Evolutionary conservation across 2,888 invertebrate genomes (phyloP).

Genomic region (Troides aeacus): DNA sequence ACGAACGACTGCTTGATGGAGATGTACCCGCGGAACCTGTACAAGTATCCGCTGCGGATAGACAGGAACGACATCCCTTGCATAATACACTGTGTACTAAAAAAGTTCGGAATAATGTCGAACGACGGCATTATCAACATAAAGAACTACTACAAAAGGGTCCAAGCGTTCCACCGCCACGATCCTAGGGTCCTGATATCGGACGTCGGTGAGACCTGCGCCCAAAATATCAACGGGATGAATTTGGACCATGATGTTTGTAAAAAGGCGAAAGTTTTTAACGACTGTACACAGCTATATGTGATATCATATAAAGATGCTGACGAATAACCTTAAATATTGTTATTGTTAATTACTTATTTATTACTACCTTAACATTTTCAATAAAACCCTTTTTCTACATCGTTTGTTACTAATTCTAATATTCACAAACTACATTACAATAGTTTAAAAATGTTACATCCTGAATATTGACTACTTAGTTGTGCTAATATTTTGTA

Average conservation of each 20-base stretch:
- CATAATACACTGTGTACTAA: conserved; percentile 71
- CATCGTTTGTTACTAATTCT: neutral
- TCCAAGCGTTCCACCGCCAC: conserved; percentile 69
- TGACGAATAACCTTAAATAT: conserved; percentile 38
- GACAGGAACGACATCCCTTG: conserved; percentile 71
- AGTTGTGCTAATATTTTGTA: neutral
- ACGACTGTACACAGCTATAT: conserved; percentile 72
- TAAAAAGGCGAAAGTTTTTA: conserved; percentile 73
- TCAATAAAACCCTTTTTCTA: conserved; percentile 13
- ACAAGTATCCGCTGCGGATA: conserved; percentile 65
- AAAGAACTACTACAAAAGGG: conserved; percentile 67
- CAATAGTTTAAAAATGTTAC: neutral
- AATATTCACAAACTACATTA: neutral
- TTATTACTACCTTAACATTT: conserved; percentile 14
- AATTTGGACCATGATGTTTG: conserved; percentile 72
- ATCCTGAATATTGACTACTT: neutral
- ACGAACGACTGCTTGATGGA: conserved; percentile 65
- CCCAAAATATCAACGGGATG: conserved; percentile 70
- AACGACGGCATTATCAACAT: conserved; percentile 69
- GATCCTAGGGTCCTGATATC: conserved; percentile 72
- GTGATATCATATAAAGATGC: conserved; percentile 62
- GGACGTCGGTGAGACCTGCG: conserved; percentile 72
- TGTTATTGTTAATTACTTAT: conserved; percentile 31
- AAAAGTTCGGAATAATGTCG: conserved; percentile 73
- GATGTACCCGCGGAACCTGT: conserved; percentile 70